Evolutionary conservation across 2,113 vertebrate genomes (phyloP).

Genomic region (Pedionomus torquatus): DNA sequence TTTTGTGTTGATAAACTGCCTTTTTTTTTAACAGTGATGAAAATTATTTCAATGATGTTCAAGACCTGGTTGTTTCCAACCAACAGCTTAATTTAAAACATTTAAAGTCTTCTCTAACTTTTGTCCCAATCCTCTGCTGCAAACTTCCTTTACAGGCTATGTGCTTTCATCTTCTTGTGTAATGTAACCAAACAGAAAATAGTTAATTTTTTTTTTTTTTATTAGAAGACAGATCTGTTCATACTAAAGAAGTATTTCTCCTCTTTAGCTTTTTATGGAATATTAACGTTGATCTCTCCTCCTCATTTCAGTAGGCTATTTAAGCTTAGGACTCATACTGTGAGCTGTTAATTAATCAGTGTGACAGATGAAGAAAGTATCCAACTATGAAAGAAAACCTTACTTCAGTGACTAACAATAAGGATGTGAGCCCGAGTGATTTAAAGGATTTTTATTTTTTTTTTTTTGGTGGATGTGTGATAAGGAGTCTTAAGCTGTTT

Average conservation of each 20-base stretch:
- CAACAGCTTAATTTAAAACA: constrained; percentile 35
- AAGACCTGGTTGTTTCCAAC: constrained; percentile 13
- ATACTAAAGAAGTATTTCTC: neutral
- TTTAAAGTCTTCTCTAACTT: neutral
- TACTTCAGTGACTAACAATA: constrained; percentile 56
- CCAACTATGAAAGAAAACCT: constrained; percentile 74
- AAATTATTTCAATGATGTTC: constrained; percentile 32
- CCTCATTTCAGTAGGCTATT: constrained; percentile 58
- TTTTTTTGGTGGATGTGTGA: constrained; percentile 6
- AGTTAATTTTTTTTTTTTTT: neutral
- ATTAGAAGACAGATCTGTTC: neutral
- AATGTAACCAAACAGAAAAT: neutral
- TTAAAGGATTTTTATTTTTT: constrained; percentile 6
- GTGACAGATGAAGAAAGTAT: constrained; percentile 79
- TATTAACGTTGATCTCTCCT: constrained; percentile 44
- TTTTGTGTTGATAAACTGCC: neutral
- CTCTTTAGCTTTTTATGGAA: constrained; percentile 40
- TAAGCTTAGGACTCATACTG: constrained; percentile 67
- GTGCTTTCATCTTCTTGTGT: constrained; percentile 1
- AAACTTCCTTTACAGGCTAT: neutral
- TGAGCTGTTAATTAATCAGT: constrained; percentile 81
- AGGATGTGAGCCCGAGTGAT: constrained; percentile 18
- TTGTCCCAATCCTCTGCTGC: neutral
- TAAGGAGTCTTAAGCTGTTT: constrained; percentile 35
- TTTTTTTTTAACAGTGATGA: neutral